phyloP scores from a whole-genome alignment of 2,888 invertebrate species.

The Dioctria linearis region DNA sequence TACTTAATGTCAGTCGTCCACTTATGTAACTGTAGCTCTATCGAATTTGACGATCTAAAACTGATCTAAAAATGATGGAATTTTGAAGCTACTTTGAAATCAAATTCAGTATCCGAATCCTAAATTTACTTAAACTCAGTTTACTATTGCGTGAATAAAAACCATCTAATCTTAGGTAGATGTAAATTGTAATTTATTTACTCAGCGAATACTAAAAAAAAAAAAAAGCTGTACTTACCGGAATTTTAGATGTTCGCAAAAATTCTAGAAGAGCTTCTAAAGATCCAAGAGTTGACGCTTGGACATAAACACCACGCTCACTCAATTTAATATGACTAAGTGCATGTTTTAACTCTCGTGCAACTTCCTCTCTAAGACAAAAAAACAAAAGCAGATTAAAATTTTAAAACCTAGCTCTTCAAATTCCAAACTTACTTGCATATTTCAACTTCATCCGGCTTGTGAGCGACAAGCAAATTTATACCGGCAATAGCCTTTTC shows the following conservation, averaged over 20 bases:
- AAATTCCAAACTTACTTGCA: slow-evolving; percentile 73
- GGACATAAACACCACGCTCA: slow-evolving; percentile 97
- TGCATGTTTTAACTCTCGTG: slow-evolving; percentile 88
- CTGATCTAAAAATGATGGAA: too few relatives aligned
- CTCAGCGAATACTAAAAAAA: slow-evolving; percentile 1
- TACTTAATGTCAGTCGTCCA: too few relatives aligned
- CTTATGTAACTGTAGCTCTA: too few relatives aligned
- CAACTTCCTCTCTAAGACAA: slow-evolving; percentile 83
- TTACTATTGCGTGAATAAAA: too few relatives aligned
- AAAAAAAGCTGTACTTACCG: slow-evolving; percentile 77
- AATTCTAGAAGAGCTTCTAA: slow-evolving; percentile 97
- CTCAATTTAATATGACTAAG: slow-evolving; percentile 92
- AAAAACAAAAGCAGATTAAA: neutral
- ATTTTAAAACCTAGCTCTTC: neutral
- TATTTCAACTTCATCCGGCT: slow-evolving; percentile 94
- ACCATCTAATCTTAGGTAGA: neutral
- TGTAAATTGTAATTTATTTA: too few relatives aligned
- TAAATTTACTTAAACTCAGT: too few relatives aligned
- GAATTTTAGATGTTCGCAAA: slow-evolving; percentile 91
- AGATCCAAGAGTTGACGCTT: slow-evolving; percentile 99
- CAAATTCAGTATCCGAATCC: too few relatives aligned
- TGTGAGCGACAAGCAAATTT: slow-evolving; percentile 91
- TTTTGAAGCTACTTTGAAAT: too few relatives aligned
- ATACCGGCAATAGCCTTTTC: slow-evolving; percentile 98
- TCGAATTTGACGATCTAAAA: too few relatives aligned